Base-by-base conservation (phyloP, 1,140 invertebrate species). In the Diprion similis region DNA sequence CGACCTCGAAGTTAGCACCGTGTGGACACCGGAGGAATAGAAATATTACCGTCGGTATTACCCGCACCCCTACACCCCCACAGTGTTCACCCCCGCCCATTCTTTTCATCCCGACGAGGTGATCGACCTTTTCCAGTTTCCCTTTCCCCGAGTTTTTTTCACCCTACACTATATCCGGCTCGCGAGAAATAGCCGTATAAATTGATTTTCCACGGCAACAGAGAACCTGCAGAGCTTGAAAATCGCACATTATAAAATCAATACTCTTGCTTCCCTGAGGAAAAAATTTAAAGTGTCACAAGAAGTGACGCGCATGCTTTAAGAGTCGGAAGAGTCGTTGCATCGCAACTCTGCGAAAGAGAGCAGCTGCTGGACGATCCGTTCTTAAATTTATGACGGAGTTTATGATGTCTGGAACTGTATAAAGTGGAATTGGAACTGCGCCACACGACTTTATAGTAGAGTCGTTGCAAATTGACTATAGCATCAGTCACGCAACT, bases 1-100 rank as follows among this genome's bases (percentile, higher is more conserved):
- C 80, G 79, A 79, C 80, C 76, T 78, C 76, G 66, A 71, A 76
- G 67, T 71, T 71, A 75, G 75, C 71, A 74, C 72, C 71, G 78
- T 77, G 72, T 75, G 72, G 70, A 73, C 73, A 74, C 59, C 18
- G 17, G 66, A 73, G 71, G 71, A 77, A 77, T 73, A 82, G 76
- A 81, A 82, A 79, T 80, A 81, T 79, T 76, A 75, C 77, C 45
- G 45, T 70, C 45, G 37, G 69, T 15, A 70, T 70, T 70, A 70
- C 18, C 69, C 17, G n/a, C 10, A 37, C 15, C 69, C 69, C 18
- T 17, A 17, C 18, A 11, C 10, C 68, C 46, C 10, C 51, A 6
- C 24, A 37, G 24, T 37, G 24, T 37, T 13, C 67, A 13, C 13
- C 24, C 8, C 24, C 67, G 67, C 17, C 17, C 59, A 64, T 18